phyloP scores from a whole-genome alignment of 2,113 vertebrate species.

The Rhegmatorhina hoffmannsi region DNA sequence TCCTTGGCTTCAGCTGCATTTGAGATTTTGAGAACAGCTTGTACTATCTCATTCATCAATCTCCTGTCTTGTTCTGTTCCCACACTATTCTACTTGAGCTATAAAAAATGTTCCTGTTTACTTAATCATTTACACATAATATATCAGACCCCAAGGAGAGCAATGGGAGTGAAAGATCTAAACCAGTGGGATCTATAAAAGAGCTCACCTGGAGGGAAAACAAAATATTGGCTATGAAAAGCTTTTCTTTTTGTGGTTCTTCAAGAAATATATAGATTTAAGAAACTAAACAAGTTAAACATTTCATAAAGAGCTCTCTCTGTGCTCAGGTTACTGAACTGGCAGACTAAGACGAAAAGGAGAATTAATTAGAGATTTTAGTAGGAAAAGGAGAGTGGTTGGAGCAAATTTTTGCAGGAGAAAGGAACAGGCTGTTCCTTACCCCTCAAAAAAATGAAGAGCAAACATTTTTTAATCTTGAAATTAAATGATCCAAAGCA shows the following conservation, averaged over 20 bases:
- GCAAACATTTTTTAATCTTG: slow-evolving; percentile 19
- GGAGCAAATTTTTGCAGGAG: neutral
- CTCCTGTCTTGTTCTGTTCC: neutral
- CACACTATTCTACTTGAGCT: neutral
- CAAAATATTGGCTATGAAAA: neutral
- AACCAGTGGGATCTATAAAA: neutral
- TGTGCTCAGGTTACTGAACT: neutral
- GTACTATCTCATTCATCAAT: slow-evolving; percentile 20
- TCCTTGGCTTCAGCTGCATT: neutral
- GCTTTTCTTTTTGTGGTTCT: neutral
- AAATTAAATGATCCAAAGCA: neutral
- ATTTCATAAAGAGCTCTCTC: neutral
- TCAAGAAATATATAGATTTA: neutral
- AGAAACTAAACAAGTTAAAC: neutral
- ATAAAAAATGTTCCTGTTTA: neutral
- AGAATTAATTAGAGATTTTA: slow-evolving; percentile 23
- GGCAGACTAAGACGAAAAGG: neutral
- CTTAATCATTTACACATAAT: neutral
- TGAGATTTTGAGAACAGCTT: slow-evolving; percentile 6
- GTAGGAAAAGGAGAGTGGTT: neutral
- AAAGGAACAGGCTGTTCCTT: neutral
- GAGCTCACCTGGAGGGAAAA: neutral
- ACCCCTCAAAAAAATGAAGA: neutral
- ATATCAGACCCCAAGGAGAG: neutral
- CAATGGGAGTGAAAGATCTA: neutral